A percentile compares a stretch with the other conserved stretches of the same genome.
Evolutionary conservation across 1,140 invertebrate genomes (phyloP).

Genomic region (Elysia chlorotica): DNA sequence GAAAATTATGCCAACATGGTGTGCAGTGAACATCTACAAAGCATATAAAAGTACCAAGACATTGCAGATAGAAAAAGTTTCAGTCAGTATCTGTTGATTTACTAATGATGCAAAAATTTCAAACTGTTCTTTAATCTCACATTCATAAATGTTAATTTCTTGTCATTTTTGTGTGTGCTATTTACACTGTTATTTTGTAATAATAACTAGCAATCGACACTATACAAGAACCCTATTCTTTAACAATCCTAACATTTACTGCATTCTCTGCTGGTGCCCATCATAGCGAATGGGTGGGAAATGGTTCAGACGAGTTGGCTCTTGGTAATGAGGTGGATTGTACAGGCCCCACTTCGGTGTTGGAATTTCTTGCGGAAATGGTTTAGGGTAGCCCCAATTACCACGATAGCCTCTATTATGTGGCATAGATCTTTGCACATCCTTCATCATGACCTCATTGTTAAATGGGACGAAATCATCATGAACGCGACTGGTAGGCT

Average conservation of each 20-base stretch:
- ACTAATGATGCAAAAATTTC: too few relatives aligned
- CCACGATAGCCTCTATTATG: constrained; percentile 46
- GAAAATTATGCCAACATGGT: too few relatives aligned
- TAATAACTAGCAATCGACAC: too few relatives aligned
- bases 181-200: too few relatives aligned
- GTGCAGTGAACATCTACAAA: too few relatives aligned
- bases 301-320: constrained; percentile 42
- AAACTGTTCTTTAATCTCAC: too few relatives aligned
- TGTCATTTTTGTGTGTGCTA: too few relatives aligned
- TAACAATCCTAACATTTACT: background rate
- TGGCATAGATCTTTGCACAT: constrained; percentile 41
- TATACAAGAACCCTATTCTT: too few relatives aligned
- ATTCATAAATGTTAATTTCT: too few relatives aligned
- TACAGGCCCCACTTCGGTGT: constrained; percentile 55
- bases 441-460: constrained; percentile 49
- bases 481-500: constrained; percentile 46
- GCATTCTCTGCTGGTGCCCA: constrained; percentile 32
- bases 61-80: too few relatives aligned
- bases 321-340: constrained; percentile 50
- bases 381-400: constrained; percentile 37
- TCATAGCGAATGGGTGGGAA: constrained; percentile 53
- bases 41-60: too few relatives aligned
- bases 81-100: too few relatives aligned
- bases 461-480: constrained; percentile 46
- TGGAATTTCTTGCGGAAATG: constrained; percentile 47